phyloP scores from a whole-genome alignment of 2,888 invertebrate genomes.

The Chloroclysta siterata region DNA sequence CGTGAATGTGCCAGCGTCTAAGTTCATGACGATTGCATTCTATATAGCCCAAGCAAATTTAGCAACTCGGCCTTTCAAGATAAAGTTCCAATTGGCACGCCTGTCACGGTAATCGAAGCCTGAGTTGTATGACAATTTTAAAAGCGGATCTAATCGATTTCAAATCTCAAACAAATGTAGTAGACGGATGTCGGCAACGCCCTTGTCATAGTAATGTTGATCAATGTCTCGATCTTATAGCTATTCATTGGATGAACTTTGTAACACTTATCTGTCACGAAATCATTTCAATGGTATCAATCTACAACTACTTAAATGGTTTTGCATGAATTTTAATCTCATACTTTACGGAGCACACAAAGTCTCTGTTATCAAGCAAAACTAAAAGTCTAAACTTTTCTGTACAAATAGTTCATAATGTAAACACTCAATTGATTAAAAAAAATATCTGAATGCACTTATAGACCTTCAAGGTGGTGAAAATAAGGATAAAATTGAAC shows the following conservation, averaged over 20 bases:
- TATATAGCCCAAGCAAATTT: constrained; percentile 65
- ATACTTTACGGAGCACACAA: background rate
- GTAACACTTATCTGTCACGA: constrained; percentile 42
- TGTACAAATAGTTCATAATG: too few species aligned
- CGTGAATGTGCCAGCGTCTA: constrained; percentile 62
- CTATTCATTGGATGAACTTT: constrained; percentile 48
- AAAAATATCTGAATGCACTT: background rate
- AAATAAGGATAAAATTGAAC: constrained; percentile 36
- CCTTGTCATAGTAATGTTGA: constrained; percentile 65
- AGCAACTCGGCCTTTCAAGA: constrained; percentile 59
- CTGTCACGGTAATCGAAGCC: constrained; percentile 51
- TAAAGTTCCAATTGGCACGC: constrained; percentile 64
- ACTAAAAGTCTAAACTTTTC: too few species aligned
- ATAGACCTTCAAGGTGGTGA: constrained; percentile 16
- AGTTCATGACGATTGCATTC: constrained; percentile 76
- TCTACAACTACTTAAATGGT: constrained; percentile 35
- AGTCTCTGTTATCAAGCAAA: background rate
- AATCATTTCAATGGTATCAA: constrained; percentile 39
- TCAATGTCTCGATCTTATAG: constrained; percentile 46
- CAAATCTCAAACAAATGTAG: constrained; percentile 59
- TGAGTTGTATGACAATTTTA: constrained; percentile 69
- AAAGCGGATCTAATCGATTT: constrained; percentile 79
- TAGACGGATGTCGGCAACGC: constrained; percentile 77
- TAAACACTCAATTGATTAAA: background rate
- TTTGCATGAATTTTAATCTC: constrained; percentile 27